Conservation (phyloP, 2,113 vertebrate species). For the Mustelus asterias region DNA sequence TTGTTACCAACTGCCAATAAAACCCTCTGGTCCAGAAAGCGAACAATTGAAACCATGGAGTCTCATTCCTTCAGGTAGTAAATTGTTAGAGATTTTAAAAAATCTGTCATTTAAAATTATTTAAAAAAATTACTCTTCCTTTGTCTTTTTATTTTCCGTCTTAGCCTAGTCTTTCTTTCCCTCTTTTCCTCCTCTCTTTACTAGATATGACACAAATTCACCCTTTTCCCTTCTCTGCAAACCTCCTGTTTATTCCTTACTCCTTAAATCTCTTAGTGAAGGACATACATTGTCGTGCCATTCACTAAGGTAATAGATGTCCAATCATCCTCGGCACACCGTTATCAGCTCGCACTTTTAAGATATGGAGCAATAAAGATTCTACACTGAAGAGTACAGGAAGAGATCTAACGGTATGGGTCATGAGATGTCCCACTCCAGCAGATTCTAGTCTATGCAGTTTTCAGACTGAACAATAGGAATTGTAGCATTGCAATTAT, state of each 20-base stretch:
- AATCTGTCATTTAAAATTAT: too few relatives aligned
- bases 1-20: too few relatives aligned
- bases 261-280: not conserved
- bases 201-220: not conserved
- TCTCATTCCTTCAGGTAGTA: too few relatives aligned
- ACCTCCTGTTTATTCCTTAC: not conserved
- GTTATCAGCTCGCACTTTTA: not conserved
- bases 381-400: not conserved
- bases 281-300: not conserved
- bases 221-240: not conserved
- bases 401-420: not conserved
- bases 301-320: not conserved
- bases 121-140: too few relatives aligned
- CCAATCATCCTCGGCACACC: not conserved
- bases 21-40: too few relatives aligned
- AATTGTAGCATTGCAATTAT: not conserved
- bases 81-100: too few relatives aligned
- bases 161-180: not conserved
- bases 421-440: too few relatives aligned
- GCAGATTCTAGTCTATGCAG: not conserved
- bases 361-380: not conserved
- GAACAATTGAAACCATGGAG: too few relatives aligned
- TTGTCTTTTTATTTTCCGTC: not conserved
- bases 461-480: not conserved
- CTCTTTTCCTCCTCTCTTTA: not conserved